Percentiles rank a stretch among this genome's conserved stretches.
These are phyloP conservation scores for Ictidomys tridecemlineatus DNA, from an alignment of 2,113 vertebrate genomes.

Conservation along the genomic window DNA sequence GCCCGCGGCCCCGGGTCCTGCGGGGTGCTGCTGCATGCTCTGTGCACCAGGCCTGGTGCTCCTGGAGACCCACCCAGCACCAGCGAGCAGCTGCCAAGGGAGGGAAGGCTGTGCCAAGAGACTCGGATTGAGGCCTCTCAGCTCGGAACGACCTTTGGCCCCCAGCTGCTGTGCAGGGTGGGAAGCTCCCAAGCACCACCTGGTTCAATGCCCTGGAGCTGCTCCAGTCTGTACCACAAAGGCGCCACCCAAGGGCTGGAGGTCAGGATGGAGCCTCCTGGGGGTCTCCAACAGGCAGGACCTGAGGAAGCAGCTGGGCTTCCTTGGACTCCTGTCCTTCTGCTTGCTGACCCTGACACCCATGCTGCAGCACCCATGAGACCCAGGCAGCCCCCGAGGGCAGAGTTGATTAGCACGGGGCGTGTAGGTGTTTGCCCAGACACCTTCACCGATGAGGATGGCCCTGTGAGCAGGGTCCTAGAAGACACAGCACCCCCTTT, in stretches of 20 bases:
- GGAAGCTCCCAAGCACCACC: not conserved
- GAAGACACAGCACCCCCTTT: not conserved
- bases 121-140: too few relatives aligned
- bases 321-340: not conserved
- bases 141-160: too few relatives aligned
- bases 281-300: not conserved
- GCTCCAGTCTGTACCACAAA: not conserved
- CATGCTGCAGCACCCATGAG: not conserved
- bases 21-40: too few relatives aligned
- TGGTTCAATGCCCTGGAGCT: not conserved
- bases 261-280: not conserved
- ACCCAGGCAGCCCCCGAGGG: not conserved
- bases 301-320: not conserved
- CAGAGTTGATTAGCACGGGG: not conserved
- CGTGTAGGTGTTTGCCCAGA: not conserved
- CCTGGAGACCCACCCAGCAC: rapidly evolving
- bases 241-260: not conserved
- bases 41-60: rapidly evolving
- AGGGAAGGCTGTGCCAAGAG: not conserved
- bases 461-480: not conserved
- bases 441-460: not conserved
- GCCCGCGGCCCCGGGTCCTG: too few relatives aligned
- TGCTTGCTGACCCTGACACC: not conserved
- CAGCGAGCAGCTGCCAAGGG: rapidly evolving
- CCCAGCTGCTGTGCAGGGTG: not conserved